These are phyloP conservation scores for Platichthys flesus DNA, from an alignment of 2,113 vertebrate genomes.

Conservation along the genomic window DNA sequence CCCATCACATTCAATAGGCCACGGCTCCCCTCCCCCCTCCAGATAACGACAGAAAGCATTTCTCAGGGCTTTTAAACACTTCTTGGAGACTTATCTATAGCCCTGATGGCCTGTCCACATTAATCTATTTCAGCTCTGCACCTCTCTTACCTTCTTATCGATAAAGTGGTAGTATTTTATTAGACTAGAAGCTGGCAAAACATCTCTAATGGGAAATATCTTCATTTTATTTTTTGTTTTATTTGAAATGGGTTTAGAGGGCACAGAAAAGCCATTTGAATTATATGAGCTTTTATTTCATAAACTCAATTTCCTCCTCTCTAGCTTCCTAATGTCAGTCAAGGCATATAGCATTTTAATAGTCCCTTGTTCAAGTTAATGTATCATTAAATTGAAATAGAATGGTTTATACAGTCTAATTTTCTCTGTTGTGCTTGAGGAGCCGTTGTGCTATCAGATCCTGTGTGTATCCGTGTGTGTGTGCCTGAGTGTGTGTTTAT, in stretches of 20 bases:
- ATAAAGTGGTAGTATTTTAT: constrained; percentile 86
- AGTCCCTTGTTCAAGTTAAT: constrained; percentile 66
- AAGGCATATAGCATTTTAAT: constrained; percentile 60
- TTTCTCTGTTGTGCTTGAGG: constrained; percentile 46
- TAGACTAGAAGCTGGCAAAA: constrained; percentile 84
- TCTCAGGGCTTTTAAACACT: constrained; percentile 90
- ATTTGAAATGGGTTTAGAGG: constrained; percentile 78
- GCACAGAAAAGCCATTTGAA: constrained; percentile 54
- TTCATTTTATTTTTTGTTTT: constrained; percentile 70
- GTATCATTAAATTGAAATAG: constrained; percentile 70
- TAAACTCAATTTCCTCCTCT: constrained; percentile 51
- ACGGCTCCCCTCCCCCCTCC: constrained; percentile 51
- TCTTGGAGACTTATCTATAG: constrained; percentile 86
- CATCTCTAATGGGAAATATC: constrained; percentile 85
- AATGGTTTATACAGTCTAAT: constrained; percentile 52
- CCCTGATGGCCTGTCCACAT: constrained; percentile 87
- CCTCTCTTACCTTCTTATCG: constrained; percentile 85
- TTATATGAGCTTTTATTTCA: constrained; percentile 68
- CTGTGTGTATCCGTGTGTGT: constrained; percentile 17
- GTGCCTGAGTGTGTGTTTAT: constrained; percentile 50
- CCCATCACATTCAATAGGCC: constrained; percentile 87
- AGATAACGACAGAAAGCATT: constrained; percentile 88
- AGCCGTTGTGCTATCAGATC: constrained; percentile 30
- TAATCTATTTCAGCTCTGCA: constrained; percentile 89
- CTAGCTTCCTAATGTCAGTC: constrained; percentile 42